Conservation (phyloP, 1,140 invertebrate genomes). For the Leptinotarsa lineolata region DNA sequence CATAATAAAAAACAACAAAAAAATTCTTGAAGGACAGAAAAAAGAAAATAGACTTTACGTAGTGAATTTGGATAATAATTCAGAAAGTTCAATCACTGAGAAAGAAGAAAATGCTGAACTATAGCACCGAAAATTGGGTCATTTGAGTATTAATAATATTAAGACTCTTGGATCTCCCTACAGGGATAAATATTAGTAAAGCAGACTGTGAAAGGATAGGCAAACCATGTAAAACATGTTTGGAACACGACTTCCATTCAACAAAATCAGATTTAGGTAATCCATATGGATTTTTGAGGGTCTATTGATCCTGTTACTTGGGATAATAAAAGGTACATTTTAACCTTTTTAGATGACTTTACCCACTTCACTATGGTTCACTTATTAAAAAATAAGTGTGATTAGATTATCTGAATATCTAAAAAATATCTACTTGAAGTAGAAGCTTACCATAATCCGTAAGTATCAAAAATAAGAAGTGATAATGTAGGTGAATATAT, state of each 20-base stretch:
- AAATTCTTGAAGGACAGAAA: constrained; percentile 3
- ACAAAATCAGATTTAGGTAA: not conserved
- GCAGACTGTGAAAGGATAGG: constrained; percentile 7
- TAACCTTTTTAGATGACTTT: too few species aligned
- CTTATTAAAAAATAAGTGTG: too few species aligned
- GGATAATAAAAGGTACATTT: too few species aligned
- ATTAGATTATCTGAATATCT: too few species aligned
- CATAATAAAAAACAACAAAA: constrained; percentile 12
- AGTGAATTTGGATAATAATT: not conserved
- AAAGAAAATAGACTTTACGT: constrained; percentile 2
- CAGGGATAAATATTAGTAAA: constrained; percentile 8
- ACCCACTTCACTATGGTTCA: too few species aligned
- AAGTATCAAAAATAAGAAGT: not conserved
- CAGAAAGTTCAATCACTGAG: not conserved
- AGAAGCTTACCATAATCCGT: too few species aligned
- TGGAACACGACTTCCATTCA: constrained; percentile 41
- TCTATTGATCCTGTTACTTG: too few species aligned
- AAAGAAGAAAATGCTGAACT: constrained; percentile 1
- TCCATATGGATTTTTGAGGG: too few species aligned
- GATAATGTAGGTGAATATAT: constrained; percentile 24
- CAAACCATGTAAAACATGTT: constrained; percentile 40
- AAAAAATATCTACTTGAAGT: too few species aligned
- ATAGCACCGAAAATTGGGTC: constrained; percentile 24
- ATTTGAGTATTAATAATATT: constrained; percentile 18
- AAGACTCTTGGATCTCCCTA: constrained; percentile 12